Percentiles rank a stretch among this genome's conserved stretches.
Evolutionary conservation across 64 coral and sea anemone species (phyloP).

Genomic region (Cladopsammia gracilis): DNA sequence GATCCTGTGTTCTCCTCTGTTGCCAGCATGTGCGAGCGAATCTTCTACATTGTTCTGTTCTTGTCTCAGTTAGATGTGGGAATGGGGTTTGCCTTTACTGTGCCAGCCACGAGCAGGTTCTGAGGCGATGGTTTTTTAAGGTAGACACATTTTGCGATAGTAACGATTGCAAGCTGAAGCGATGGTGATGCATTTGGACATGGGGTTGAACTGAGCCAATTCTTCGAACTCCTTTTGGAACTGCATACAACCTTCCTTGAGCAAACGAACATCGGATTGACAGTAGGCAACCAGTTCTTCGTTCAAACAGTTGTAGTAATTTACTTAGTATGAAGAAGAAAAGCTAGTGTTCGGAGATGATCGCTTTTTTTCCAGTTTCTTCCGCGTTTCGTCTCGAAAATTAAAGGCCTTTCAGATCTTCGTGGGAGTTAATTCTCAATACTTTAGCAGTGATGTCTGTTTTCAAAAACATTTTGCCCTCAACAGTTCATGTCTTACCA

Average conservation of each 20-base stretch:
- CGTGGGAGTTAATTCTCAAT: too few relatives aligned
- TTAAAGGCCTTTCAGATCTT: too few relatives aligned
- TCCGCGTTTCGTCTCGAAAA: too few relatives aligned
- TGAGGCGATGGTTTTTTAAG: not conserved
- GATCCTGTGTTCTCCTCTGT: not conserved
- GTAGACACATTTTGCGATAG: not conserved
- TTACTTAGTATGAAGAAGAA: too few relatives aligned
- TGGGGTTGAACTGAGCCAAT: not conserved
- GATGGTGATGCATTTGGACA: constrained; percentile 27
- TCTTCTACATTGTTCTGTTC: too few relatives aligned
- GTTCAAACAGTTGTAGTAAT: too few relatives aligned
- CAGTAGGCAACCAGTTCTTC: constrained; percentile 35
- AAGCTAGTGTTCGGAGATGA: too few relatives aligned
- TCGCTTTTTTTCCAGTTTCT: too few relatives aligned
- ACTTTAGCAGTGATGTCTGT: too few relatives aligned
- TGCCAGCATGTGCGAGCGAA: not conserved
- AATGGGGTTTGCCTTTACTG: not conserved
- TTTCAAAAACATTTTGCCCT: too few relatives aligned
- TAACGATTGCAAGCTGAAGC: not conserved
- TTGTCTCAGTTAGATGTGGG: not conserved
- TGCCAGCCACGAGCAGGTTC: constrained; percentile 25
- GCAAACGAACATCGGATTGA: constrained; percentile 17
- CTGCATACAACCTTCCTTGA: not conserved
- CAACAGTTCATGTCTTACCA: too few relatives aligned
- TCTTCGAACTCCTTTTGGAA: not conserved